A percentile compares a stretch with the other conserved stretches of the same genome.
phyloP scores from a whole-genome alignment of 2,113 vertebrate species.

The Vicugna pacos region DNA sequence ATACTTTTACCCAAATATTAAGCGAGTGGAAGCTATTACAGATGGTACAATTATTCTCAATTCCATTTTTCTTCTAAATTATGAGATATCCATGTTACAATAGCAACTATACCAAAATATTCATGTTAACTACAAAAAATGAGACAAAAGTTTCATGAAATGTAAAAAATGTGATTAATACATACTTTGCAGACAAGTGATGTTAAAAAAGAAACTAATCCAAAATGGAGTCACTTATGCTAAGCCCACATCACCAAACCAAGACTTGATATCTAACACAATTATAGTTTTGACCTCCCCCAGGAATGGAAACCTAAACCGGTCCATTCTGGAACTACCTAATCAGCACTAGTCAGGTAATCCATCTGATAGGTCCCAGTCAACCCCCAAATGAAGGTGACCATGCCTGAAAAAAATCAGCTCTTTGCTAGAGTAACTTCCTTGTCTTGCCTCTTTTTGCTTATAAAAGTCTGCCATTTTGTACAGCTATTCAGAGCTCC shows the following conservation, averaged over 20 bases:
- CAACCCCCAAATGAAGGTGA: background rate
- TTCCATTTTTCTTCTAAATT: background rate
- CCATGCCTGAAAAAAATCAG: background rate
- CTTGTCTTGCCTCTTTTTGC: background rate
- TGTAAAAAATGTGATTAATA: background rate
- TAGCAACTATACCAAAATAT: background rate
- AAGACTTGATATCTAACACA: background rate
- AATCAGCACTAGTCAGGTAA: background rate
- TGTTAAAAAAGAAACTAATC: background rate
- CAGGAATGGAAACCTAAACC: background rate
- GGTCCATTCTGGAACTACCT: background rate
- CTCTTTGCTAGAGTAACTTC: background rate
- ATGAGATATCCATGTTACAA: background rate
- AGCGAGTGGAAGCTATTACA: background rate
- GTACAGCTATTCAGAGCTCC: background rate
- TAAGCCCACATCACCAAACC: background rate
- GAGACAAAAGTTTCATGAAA: conserved; percentile 6
- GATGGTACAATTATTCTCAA: background rate
- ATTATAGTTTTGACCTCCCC: background rate
- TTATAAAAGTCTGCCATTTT: background rate
- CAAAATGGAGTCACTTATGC: background rate
- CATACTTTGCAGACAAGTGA: background rate
- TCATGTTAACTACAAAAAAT: background rate
- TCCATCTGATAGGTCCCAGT: background rate
- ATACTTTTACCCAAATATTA: conserved; percentile 1